phyloP scores from a whole-genome alignment of 2,888 invertebrate genomes.

The Xanthia icteritia region DNA sequence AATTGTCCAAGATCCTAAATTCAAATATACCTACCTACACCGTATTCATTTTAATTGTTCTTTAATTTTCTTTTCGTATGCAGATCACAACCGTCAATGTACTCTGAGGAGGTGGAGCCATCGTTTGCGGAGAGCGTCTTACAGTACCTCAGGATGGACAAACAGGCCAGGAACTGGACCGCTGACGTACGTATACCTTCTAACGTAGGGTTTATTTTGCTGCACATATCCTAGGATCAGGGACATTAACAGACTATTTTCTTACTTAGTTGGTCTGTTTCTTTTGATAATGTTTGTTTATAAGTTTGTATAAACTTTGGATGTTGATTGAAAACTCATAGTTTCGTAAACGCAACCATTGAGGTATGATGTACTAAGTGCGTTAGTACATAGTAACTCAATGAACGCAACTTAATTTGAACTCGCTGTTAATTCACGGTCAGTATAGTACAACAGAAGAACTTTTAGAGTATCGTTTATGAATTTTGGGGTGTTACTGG shows the following conservation, averaged over 20 bases:
- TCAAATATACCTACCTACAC: neutral
- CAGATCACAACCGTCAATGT: constrained; percentile 77
- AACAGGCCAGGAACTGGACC: constrained; percentile 77
- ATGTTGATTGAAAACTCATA: neutral
- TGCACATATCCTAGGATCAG: neutral
- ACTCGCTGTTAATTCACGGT: neutral
- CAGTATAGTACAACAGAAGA: neutral
- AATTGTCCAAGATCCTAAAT: neutral
- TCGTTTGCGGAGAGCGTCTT: constrained; percentile 76
- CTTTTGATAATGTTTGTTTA: neutral
- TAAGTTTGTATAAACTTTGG: neutral
- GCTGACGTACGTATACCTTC: constrained; percentile 62
- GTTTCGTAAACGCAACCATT: neutral
- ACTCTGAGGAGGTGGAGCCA: constrained; percentile 68
- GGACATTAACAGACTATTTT: neutral
- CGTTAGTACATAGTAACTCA: too few species aligned
- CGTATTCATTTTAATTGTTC: neutral
- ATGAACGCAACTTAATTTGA: neutral
- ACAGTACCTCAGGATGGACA: constrained; percentile 67
- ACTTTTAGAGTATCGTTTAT: neutral
- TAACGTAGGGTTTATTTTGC: neutral
- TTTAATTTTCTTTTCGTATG: constrained; percentile 21
- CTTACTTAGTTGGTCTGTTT: neutral
- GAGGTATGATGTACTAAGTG: too few species aligned
- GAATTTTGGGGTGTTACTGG: neutral